Evolutionary conservation across 1,140 invertebrate species (phyloP), one percentile per base, ranked within the genome.

Genomic region (Apocrypta bakeri): DNA sequence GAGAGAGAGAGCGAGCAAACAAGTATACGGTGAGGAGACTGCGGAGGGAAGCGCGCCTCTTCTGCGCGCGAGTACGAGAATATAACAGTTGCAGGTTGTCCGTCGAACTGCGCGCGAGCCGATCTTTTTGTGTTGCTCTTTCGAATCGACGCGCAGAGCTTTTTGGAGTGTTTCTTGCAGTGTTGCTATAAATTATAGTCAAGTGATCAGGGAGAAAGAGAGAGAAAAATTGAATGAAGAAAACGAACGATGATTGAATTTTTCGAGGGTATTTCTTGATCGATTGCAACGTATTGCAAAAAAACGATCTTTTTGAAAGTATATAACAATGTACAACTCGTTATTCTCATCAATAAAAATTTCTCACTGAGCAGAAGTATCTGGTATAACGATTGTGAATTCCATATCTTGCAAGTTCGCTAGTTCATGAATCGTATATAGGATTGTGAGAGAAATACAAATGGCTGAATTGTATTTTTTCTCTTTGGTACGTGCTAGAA

Each of bases 21-120:
- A n/a, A n/a, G n/a, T n/a, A n/a, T n/a, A n/a, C n/a, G n/a, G n/a
- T n/a, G n/a, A n/a, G n/a, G n/a, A 69, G 72, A 61, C 84, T 72
- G 63, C 31, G 48, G 74, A 83, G 73, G 63, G 76, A 12, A 74
- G 37, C 84, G 86, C 76, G 75, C 2, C 48, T 56, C 48, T 56
- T 21, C 21, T 21, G 61, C 66, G 83, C 76, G 66, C 69, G 76
- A 84, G 82, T 82, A 83, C 80, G 86, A 86, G 86, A 86, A 68
- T 33, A 88, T 83, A 56, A 56, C 24, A 66, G 63, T 29, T 86
- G 87, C 87, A 88, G 87, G 86, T 89, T 87, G 88, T 86, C 74
- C 80, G 85, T 82, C 77, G 75, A 24, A 31, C 31, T 2, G 21
- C 56, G 31, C 11, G 37, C 25, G 37, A 61, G 48, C 17, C 75